Evolutionary conservation across 2,888 invertebrate genomes (phyloP), one percentile per base, ranked within the genome.

Genomic region (Sepioteuthis lessoniana): DNA sequence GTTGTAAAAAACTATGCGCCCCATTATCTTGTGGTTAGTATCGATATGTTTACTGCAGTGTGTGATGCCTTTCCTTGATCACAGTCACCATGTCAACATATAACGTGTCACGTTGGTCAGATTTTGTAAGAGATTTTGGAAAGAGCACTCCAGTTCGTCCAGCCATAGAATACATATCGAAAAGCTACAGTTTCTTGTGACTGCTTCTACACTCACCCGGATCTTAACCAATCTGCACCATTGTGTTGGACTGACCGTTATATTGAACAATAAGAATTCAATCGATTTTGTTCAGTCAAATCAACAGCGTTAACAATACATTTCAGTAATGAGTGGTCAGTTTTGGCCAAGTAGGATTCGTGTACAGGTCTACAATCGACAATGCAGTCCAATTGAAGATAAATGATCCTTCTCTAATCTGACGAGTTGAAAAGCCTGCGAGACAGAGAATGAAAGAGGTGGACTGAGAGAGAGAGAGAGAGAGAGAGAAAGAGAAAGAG

Each of bases 251-350:
- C 16, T 76, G 76, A 76, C 76, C 76, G 76, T 76, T 76, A 76
- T 0, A 76, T 35, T 76, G 76, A 13, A 76, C 76, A 76, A 76
- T 35, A 13, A 10, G 76, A 76, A 76, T 13, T 10, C n/a, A 76
- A 16, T 76, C n/a, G 10, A 76, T n/a, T 7, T 76, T 25, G 35
- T 76, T 35, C n/a, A 76, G 76, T 76, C 35, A 76, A n/a, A 35
- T n/a, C 0, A 35, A 76, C 60, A 35, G 16, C n/a, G n/a, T 35
- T n/a, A 35, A 76, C 76, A 76, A 76, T 76, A 76, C n/a, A n/a
- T 76, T 35, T 35, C 76, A n/a, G 76, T 76, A 76, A 76, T 76
- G n/a, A 76, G 76, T 76, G n/a, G 76, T 76, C n/a, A 76, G 76
- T 76, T 76, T 76, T 16, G n/a, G 16, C n/a, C 8, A 35, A n/a